These are phyloP conservation scores for Monochamus saltuarius DNA, from an alignment of 1,140 invertebrate species.

Conservation along the genomic window DNA sequence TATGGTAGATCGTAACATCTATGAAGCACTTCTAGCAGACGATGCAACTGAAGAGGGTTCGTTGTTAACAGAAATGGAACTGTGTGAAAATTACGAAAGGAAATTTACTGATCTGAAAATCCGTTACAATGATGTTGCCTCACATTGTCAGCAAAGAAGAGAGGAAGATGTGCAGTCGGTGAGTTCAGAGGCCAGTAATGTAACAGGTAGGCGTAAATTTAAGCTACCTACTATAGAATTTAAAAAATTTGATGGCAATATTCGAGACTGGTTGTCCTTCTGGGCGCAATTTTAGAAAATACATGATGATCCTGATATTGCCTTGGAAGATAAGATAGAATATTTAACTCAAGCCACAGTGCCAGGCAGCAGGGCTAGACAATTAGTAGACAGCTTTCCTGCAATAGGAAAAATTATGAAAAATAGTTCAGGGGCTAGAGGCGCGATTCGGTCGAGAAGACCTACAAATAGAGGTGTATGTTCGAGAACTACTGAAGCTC, in stretches of 20 bases:
- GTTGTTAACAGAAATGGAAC: too few species aligned
- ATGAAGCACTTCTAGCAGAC: too few species aligned
- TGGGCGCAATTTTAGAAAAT: not conserved
- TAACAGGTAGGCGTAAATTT: constrained; percentile 9
- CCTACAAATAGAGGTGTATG: not conserved
- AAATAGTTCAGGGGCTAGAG: too few species aligned
- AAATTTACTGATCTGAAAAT: too few species aligned
- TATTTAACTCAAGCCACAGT: constrained; percentile 14
- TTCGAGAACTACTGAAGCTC: too few species aligned
- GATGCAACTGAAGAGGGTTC: too few species aligned
- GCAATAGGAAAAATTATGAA: not conserved
- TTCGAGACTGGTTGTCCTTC: not conserved
- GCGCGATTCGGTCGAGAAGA: not conserved
- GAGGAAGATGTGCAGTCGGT: too few species aligned
- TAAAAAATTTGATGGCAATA: not conserved
- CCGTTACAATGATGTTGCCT: too few species aligned
- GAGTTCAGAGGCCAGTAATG: too few species aligned
- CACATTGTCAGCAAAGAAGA: too few species aligned
- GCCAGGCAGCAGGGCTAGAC: constrained; percentile 4
- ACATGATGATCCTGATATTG: constrained; percentile 1
- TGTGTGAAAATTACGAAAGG: too few species aligned
- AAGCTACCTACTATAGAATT: constrained; percentile 1
- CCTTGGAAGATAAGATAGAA: constrained; percentile 7
- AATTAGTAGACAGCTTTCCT: constrained; percentile 7
- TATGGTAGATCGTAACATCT: too few species aligned